phyloP scores from a whole-genome alignment of 2,113 vertebrate genomes.

The Elachura formosa region DNA sequence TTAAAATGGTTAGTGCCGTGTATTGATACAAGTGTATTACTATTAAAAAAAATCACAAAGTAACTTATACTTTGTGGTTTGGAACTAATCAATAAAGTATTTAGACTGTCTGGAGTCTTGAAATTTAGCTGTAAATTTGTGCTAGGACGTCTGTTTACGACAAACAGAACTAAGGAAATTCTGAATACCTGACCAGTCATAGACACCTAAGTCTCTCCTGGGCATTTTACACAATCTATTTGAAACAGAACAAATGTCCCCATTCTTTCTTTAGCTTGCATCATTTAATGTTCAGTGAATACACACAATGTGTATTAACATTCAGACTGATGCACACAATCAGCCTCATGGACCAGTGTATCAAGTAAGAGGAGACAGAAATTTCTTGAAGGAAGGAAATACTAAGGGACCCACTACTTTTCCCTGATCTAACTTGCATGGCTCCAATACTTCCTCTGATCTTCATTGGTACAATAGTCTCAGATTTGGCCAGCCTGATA shows the following conservation, averaged over 20 bases:
- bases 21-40: neutral
- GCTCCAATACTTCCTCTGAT: neutral
- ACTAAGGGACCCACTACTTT: neutral
- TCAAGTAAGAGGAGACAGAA: neutral
- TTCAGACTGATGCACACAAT: neutral
- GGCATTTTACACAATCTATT: neutral
- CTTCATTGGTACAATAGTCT: neutral
- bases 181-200: neutral
- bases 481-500: neutral
- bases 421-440: neutral
- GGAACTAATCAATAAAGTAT: conserved; percentile 51
- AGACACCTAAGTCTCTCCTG: neutral
- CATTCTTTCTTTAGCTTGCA: neutral
- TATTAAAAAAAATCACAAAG: neutral
- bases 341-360: neutral
- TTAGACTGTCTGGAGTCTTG: neutral
- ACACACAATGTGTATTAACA: neutral
- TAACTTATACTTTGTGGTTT: neutral
- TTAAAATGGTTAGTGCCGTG: neutral
- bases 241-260: neutral
- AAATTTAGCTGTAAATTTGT: neutral
- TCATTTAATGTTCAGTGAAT: neutral
- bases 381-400: neutral
- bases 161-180: neutral
- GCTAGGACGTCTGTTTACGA: neutral